Evolutionary conservation across 2,113 vertebrate genomes (phyloP).

Genomic region (Phylloscopus whistleri): DNA sequence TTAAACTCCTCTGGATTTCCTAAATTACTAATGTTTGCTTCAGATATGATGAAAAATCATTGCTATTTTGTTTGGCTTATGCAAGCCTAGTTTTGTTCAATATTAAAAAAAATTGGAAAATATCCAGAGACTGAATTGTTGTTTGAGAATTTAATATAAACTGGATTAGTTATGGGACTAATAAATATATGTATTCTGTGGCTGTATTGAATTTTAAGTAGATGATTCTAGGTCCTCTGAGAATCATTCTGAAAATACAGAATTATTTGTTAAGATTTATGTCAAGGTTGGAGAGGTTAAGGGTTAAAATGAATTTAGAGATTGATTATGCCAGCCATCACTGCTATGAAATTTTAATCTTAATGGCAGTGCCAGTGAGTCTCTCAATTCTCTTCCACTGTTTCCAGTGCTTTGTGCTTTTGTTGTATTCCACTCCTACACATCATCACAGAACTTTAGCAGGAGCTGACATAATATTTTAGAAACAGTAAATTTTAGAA

Average conservation of each 20-base stretch:
- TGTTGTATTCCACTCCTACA: neutral
- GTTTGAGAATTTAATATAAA: conserved; percentile 59
- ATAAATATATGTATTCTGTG: conserved; percentile 25
- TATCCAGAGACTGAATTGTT: neutral
- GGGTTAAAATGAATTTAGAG: neutral
- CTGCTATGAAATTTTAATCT: neutral
- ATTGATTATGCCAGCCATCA: neutral
- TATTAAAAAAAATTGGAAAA: neutral
- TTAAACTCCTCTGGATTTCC: conserved; percentile 31
- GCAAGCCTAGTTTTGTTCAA: neutral
- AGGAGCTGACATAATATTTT: neutral
- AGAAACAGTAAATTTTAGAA: neutral
- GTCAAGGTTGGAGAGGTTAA: neutral
- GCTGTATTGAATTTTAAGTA: conserved; percentile 42
- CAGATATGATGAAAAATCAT: neutral
- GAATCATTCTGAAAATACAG: conserved; percentile 4
- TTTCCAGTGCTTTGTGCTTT: neutral
- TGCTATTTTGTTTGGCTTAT: conserved; percentile 23
- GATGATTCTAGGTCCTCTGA: neutral
- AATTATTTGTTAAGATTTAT: conserved; percentile 27
- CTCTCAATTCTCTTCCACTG: neutral
- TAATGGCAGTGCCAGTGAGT: neutral
- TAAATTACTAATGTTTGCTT: neutral
- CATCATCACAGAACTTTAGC: neutral
- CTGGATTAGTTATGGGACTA: conserved; percentile 38